Conservation (phyloP, 2,113 vertebrate species). For the Syrrhaptes paradoxus region DNA sequence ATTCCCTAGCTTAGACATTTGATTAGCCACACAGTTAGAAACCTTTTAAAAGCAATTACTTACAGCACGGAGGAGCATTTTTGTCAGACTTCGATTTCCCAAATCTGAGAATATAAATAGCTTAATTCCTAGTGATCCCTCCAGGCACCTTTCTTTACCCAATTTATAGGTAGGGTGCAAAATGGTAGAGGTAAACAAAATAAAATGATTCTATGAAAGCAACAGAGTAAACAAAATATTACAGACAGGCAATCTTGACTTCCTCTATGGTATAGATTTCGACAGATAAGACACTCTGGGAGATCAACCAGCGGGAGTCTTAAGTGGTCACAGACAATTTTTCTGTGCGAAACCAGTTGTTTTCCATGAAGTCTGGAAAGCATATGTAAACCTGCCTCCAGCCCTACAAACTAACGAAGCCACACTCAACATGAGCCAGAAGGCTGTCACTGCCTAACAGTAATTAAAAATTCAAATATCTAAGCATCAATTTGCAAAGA, state of each 20-base stretch:
- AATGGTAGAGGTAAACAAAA: neutral
- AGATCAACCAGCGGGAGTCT: neutral
- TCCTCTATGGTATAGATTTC: neutral
- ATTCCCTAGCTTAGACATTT: neutral
- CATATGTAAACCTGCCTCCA: neutral
- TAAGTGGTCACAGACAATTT: neutral
- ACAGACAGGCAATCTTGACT: neutral
- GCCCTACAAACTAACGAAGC: neutral
- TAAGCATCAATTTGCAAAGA: neutral
- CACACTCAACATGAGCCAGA: neutral
- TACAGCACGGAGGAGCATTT: neutral
- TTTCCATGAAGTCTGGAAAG: neutral
- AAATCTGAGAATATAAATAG: constrained; percentile 4
- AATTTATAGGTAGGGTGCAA: neutral
- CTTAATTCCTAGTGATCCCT: neutral
- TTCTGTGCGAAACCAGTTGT: neutral
- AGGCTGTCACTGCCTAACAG: neutral
- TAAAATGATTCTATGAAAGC: neutral
- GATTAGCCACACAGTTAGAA: neutral
- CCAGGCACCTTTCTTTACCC: neutral
- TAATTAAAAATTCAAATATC: neutral
- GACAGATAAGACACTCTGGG: neutral
- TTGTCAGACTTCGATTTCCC: neutral
- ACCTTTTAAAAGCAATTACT: constrained; percentile 17
- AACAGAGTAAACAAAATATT: neutral